These are phyloP conservation scores for Hypotaenidia philippensis DNA, from an alignment of 2,797 vertebrate genomes.

Conservation along the genomic window DNA sequence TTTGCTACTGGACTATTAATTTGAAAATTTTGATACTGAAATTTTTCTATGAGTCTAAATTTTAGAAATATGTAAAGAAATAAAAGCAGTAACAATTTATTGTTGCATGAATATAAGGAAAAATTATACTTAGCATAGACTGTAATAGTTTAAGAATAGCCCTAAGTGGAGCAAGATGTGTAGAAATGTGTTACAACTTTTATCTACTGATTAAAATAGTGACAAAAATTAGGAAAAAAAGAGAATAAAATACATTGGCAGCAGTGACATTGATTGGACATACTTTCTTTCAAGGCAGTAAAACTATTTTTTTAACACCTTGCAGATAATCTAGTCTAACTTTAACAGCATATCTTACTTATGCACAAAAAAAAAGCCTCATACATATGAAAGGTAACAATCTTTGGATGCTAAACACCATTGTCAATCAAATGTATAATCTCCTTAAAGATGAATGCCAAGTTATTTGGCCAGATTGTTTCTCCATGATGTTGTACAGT, in stretches of 20 bases:
- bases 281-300: not conserved
- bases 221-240: not conserved
- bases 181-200: not conserved
- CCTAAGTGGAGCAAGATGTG: not conserved
- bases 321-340: not conserved
- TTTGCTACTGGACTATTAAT: not conserved
- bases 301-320: not conserved
- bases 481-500: not conserved
- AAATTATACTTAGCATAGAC: not conserved
- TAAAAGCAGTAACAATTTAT: not conserved
- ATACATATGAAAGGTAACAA: not conserved
- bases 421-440: not conserved
- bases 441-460: not conserved
- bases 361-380: not conserved
- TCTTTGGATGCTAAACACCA: not conserved
- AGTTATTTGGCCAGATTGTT: not conserved
- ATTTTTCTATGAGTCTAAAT: rapidly evolving
- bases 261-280: not conserved
- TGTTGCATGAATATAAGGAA: not conserved
- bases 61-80: not conserved
- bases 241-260: not conserved
- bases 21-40: not conserved
- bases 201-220: not conserved
- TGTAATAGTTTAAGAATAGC: not conserved
- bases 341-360: not conserved